Conservation (phyloP, 2,113 vertebrate genomes). For the Sakesphorus luctuosus region DNA sequence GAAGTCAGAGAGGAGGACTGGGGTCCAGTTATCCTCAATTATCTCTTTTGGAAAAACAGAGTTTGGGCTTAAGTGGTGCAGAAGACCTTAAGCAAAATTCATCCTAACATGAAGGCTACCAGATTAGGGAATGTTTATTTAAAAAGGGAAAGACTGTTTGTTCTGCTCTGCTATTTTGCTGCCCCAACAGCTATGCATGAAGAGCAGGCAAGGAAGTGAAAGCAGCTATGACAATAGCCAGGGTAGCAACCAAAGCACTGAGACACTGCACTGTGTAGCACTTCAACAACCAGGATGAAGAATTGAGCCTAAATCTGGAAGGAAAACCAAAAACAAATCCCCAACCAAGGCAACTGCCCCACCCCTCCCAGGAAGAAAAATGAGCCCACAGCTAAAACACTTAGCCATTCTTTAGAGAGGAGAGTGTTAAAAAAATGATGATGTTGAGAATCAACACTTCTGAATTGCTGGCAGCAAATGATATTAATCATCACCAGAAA, state of each 20-base stretch:
- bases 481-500: background rate
- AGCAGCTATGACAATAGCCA: constrained; percentile 27
- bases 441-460: background rate
- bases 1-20: background rate
- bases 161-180: constrained; percentile 36
- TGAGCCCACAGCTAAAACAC: background rate
- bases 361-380: background rate
- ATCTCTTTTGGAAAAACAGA: background rate
- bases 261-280: background rate
- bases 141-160: constrained; percentile 12
- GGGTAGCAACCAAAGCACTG: fast-evolving
- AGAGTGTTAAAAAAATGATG: background rate
- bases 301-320: background rate
- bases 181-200: background rate
- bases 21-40: background rate
- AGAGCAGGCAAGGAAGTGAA: background rate
- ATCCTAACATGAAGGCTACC: constrained; percentile 19
- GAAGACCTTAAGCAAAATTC: background rate
- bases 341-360: background rate
- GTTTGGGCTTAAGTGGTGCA: background rate
- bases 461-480: background rate
- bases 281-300: background rate
- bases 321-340: background rate
- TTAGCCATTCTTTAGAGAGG: background rate
- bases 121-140: constrained; percentile 68